Base-by-base conservation (phyloP, 2,113 vertebrate genomes). In the Syngnathus scovelli region DNA sequence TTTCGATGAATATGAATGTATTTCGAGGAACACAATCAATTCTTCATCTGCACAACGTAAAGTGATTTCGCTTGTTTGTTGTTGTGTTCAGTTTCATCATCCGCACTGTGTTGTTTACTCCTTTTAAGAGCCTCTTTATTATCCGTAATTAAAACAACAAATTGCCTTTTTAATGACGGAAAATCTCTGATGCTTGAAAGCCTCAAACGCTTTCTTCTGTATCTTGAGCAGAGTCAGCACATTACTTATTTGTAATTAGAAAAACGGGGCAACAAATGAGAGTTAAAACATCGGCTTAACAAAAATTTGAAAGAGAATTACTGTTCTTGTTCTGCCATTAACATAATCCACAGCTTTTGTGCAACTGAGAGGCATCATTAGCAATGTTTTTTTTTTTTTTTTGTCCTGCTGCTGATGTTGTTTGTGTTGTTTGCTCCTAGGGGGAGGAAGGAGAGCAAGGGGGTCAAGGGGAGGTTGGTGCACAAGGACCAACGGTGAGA, bases 371-470 rank as follows among this genome's bases (percentile, higher is more conserved):
- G 54, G 46, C 63, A 36, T 36, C 19, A 65, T 44, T 23, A 27
- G 6, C 6, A 19, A 6, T 54, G 33, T 37, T 7, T 39, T 23
- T 16, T 23, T 16, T 23, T 66, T 55, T 41, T 15, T 60, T 16
- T 66, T 5, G 7, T 64, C 41, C 9, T 11, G 3, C 38, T 60
- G n/a, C 16, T 67, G 7, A 9, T 66, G 3, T 33, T 68, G 10
- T 58, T 69, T 43, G 1, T 52, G 7, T 36, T 69, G n/a, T 27
- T 66, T 9, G 49, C 79, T 74, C 69, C 73, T 55, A 99, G 96
- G 97, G 97, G 69, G 94, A 95, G 87, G 95, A 97, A 84, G 97
- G 97, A 38, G 94, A 97, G 23, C 94, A 98, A 82, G 97, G 97
- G 75, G 82, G 80, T 66, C 44, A 68, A 21, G 97, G 97, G 78